These are phyloP conservation scores for Pangasius sanitwongsei DNA, from an alignment of 2,797 vertebrate species.

Conservation along the genomic window DNA sequence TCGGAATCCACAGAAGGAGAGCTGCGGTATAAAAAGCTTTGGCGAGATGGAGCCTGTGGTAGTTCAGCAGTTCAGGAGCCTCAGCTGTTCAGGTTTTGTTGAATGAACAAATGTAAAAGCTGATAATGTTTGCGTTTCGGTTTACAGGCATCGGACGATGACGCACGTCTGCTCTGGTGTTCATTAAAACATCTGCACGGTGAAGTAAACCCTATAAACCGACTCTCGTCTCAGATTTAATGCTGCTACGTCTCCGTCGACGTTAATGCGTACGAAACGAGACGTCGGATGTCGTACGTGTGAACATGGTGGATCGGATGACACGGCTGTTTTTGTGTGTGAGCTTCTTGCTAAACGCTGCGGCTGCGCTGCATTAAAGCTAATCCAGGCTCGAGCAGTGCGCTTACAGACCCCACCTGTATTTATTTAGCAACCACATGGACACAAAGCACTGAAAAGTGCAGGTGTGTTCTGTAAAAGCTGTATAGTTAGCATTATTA, in stretches of 20 bases:
- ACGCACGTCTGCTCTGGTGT: not conserved
- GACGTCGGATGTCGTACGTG: not conserved
- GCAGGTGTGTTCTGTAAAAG: conserved; percentile 44
- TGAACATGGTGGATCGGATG: not conserved
- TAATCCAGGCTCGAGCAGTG: conserved; percentile 51
- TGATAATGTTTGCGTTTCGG: not conserved
- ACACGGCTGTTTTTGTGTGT: conserved; percentile 6
- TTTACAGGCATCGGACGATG: not conserved
- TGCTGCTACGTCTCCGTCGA: not conserved
- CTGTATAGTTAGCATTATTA: not conserved
- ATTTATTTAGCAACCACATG: conserved; percentile 59
- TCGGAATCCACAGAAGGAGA: not conserved
- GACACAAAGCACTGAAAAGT: conserved; percentile 51
- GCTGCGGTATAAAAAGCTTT: not conserved
- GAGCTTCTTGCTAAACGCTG: conserved; percentile 42
- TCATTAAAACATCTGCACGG: not conserved
- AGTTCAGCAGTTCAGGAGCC: not conserved
- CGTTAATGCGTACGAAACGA: not conserved
- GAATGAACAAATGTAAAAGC: not conserved
- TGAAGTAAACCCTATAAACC: not conserved
- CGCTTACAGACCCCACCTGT: conserved; percentile 58
- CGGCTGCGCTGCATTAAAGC: conserved; percentile 50
- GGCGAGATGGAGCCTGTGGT: not conserved
- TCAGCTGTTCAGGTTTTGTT: not conserved
- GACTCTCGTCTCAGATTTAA: not conserved